These are phyloP conservation scores for Oikopleura dioica DNA, from an alignment of 23 tunicate genomes.

Conservation along the genomic window DNA sequence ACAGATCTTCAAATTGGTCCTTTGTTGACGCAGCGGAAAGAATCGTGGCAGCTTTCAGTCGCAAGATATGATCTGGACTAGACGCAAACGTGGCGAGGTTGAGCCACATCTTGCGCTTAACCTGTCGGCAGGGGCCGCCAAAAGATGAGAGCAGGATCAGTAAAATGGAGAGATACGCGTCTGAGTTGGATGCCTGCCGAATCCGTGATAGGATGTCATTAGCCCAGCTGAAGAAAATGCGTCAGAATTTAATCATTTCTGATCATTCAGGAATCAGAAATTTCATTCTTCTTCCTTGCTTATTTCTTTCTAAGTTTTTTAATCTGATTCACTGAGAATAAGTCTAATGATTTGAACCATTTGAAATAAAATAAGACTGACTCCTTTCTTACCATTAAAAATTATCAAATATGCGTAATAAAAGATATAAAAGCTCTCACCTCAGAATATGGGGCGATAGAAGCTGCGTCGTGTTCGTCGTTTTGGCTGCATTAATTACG, in stretches of 20 bases:
- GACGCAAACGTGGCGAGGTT: not conserved
- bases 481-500: too few species aligned
- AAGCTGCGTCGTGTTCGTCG: too few species aligned
- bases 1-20: slow-evolving; percentile 2
- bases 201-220: not conserved
- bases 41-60: not conserved
- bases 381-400: not conserved
- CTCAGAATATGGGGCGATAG: not conserved
- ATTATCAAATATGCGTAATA: not conserved
- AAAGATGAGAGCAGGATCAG: too few species aligned
- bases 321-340: not conserved
- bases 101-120: not conserved
- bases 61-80: not conserved
- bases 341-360: not conserved
- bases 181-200: not conserved
- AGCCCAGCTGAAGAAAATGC: not conserved
- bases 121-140: not conserved
- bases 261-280: not conserved
- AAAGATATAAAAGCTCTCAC: not conserved
- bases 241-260: slow-evolving; percentile 1
- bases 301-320: not conserved
- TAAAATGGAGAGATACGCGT: not conserved
- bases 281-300: not conserved
- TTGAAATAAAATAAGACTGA: not conserved
- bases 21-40: not conserved